phyloP scores from a whole-genome alignment of 1,140 invertebrate species.

The Drosophila pseudoananassae region DNA sequence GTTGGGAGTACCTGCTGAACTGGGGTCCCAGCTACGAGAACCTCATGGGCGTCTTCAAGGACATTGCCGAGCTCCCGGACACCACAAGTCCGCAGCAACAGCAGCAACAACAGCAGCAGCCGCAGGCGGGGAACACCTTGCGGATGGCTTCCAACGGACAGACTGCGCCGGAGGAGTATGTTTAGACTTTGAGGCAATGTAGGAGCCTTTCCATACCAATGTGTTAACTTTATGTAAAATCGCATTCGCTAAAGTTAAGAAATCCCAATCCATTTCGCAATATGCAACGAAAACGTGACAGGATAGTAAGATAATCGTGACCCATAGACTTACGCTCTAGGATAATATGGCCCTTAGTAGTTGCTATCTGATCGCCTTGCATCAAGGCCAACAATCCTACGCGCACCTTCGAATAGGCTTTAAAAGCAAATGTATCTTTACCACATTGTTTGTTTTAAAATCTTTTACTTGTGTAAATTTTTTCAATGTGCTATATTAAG shows the following conservation, averaged over 20 bases:
- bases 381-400: constrained; percentile 79
- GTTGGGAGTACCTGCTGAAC: constrained; percentile 97
- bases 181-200: constrained; percentile 84
- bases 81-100: constrained; percentile 85
- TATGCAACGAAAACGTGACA: constrained; percentile 66
- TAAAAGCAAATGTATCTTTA: constrained; percentile 6
- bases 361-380: constrained; percentile 70
- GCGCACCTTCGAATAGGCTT: constrained; percentile 34
- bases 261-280: constrained; percentile 69
- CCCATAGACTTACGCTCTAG: constrained; percentile 20
- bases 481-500: constrained; percentile 75
- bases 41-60: constrained; percentile 97
- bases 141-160: constrained; percentile 88
- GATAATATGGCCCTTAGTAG: constrained; percentile 18
- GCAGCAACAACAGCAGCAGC: constrained; percentile 38
- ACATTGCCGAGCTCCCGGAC: constrained; percentile 97
- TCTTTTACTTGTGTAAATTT: constrained; percentile 49
- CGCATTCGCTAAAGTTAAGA: constrained; percentile 46
- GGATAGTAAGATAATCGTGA: constrained; percentile 21
- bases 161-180: constrained; percentile 92
- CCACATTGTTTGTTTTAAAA: not conserved
- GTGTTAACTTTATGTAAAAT: constrained; percentile 63
- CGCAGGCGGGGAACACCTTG: constrained; percentile 85
- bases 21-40: constrained; percentile 98
- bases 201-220: not conserved